Percentiles rank a stretch among this genome's conserved stretches.
These are phyloP conservation scores for Gymnodraco acuticeps DNA, from an alignment of 2,797 vertebrate genomes.

Conservation along the genomic window DNA sequence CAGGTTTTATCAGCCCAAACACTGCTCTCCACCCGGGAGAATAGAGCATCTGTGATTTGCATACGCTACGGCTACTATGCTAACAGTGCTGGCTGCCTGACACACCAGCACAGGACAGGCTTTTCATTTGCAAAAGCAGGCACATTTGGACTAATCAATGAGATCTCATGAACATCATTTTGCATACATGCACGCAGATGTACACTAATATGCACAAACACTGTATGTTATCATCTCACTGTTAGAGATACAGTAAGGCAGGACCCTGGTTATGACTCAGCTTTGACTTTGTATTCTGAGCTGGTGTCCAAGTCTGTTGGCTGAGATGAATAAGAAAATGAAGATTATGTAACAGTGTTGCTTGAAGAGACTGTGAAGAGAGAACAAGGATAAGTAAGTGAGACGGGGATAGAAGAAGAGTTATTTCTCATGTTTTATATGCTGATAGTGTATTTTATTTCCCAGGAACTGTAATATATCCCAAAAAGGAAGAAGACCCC, in stretches of 20 bases:
- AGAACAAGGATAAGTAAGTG: slow-evolving; percentile 14
- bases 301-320: slow-evolving; percentile 43
- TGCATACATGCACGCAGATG: slow-evolving; percentile 6
- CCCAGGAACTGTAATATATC: slow-evolving; percentile 13
- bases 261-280: slow-evolving; percentile 60
- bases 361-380: slow-evolving; percentile 38
- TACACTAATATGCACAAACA: slow-evolving; percentile 5
- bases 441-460: slow-evolving; percentile 26
- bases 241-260: slow-evolving; percentile 38
- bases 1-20: slow-evolving; percentile 66
- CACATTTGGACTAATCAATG: slow-evolving; percentile 27
- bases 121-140: slow-evolving; percentile 47
- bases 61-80: slow-evolving; percentile 55
- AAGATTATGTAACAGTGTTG: slow-evolving; percentile 59
- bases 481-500: slow-evolving; percentile 1
- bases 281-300: slow-evolving; percentile 66
- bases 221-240: slow-evolving; percentile 17
- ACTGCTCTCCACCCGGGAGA: slow-evolving; percentile 52
- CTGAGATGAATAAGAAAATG: slow-evolving; percentile 61
- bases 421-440: slow-evolving; percentile 14
- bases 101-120: slow-evolving; percentile 27
- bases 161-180: slow-evolving; percentile 3
- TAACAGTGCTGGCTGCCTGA: slow-evolving; percentile 34
- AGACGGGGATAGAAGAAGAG: neutral
- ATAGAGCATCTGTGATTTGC: slow-evolving; percentile 68